phyloP scores from a whole-genome alignment of 2,113 vertebrate species.

The Prolemur simus region DNA sequence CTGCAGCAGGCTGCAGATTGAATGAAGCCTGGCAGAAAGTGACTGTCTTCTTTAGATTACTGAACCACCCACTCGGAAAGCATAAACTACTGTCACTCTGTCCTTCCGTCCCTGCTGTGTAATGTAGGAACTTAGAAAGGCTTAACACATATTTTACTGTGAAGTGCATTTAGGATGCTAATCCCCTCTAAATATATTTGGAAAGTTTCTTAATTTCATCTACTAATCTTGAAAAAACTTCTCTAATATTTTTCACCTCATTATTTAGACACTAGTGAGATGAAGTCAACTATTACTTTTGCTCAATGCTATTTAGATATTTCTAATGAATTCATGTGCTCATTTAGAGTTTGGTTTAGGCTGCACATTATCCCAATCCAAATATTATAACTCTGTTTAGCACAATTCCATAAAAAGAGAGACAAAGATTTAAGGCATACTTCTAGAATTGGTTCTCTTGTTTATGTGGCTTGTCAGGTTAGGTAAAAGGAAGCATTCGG shows the following conservation, averaged over 20 bases:
- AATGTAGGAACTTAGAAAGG: neutral
- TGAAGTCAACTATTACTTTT: slow-evolving; percentile 16
- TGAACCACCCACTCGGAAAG: neutral
- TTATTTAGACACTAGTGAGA: neutral
- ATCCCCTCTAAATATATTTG: neutral
- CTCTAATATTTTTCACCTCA: neutral
- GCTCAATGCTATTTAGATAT: neutral
- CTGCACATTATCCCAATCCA: neutral
- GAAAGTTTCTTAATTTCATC: neutral
- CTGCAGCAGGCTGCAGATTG: neutral
- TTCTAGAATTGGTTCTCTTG: neutral
- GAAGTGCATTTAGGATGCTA: neutral
- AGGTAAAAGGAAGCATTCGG: neutral
- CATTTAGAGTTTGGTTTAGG: neutral
- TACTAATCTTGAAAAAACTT: neutral
- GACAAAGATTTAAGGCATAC: neutral
- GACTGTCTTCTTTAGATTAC: neutral
- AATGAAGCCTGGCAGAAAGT: neutral
- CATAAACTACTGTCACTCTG: neutral
- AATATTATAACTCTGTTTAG: neutral
- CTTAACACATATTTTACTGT: neutral
- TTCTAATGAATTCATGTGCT: neutral
- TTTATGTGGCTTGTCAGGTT: neutral
- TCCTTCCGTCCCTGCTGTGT: neutral
- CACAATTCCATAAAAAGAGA: neutral